Conservation (phyloP, 2,113 vertebrate species). For the Donacobius atricapilla region DNA sequence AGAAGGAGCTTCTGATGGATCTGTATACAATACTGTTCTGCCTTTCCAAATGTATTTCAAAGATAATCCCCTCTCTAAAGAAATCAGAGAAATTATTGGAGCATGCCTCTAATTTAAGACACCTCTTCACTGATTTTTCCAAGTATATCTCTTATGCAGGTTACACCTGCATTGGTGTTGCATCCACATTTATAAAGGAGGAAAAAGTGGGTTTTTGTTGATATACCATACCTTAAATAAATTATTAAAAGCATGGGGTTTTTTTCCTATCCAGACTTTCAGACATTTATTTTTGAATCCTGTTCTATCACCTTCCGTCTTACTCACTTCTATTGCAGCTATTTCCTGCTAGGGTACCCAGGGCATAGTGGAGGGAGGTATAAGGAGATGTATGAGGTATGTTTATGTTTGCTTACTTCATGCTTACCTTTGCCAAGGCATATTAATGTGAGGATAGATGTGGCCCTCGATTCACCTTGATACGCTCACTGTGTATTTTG, state of each 20-base stretch:
- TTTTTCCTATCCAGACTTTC: neutral
- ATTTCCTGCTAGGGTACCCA: neutral
- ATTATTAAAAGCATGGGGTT: accelerated
- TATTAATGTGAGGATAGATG: neutral
- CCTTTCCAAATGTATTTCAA: neutral
- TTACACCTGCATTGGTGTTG: neutral
- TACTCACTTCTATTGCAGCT: neutral
- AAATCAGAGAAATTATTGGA: neutral
- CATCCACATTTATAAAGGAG: neutral
- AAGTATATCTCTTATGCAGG: neutral
- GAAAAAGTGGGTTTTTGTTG: neutral
- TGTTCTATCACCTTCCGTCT: neutral
- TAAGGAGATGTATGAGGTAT: accelerated
- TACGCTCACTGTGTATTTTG: neutral
- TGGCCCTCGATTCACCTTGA: neutral
- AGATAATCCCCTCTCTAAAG: neutral
- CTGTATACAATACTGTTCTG: neutral
- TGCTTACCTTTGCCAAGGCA: accelerated
- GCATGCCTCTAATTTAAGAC: neutral
- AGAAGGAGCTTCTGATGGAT: neutral
- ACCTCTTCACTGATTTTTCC: neutral
- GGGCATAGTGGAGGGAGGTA: neutral
- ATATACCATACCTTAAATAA: neutral
- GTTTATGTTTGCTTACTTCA: neutral
- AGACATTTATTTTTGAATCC: neutral